Base-by-base conservation (phyloP, 2,113 vertebrate genomes). In the Menura novaehollandiae region DNA sequence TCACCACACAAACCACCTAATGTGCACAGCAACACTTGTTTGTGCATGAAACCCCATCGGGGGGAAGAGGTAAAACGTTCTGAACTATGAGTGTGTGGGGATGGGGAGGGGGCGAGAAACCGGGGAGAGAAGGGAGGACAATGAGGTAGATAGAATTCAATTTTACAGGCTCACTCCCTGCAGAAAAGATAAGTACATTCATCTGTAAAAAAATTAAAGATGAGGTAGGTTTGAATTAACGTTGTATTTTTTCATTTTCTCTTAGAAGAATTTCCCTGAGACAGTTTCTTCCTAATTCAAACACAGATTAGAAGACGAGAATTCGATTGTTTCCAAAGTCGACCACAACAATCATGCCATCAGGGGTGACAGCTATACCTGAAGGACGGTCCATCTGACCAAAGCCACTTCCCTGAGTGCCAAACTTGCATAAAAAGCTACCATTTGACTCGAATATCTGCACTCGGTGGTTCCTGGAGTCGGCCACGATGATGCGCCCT, bases 311-410 rank as follows among this genome's bases (percentile, higher is more conserved):
- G 98, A 99, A 99, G 97, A 99, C 97, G 95, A 99, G 98, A 97
- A 99, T 99, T 87, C 99, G 99, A 98, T 99, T 99, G 98, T 99
- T 99, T 98, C 99, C 99, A 16, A 99, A 99, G 98, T 99, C 99
- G 71, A 99, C 99, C 43, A 99, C 98, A 41, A 99, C 99, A 74
- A 99, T 99, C 98, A 99, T 98, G 66, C 99, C 99, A 23, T 99
- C 99, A 4, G 99, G 99, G 69, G 98, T 99, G 97, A 99, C 98
- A 3, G 99, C 99, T 35, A 99, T 98, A 83, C 99, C 99, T 3
- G 99, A 99, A 49, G 99, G 99, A 77, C 99, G 99, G 97, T 99
- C 99, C 99, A 99, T 99, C 98, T 99, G 99, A 96, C 99, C 99
- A 13, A 99, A 99, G 97, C 99, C 98, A 14, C 98, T 99, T 98